These are phyloP conservation scores for Callopanchax toddi DNA, from an alignment of 2,113 vertebrate species.

Conservation along the genomic window DNA sequence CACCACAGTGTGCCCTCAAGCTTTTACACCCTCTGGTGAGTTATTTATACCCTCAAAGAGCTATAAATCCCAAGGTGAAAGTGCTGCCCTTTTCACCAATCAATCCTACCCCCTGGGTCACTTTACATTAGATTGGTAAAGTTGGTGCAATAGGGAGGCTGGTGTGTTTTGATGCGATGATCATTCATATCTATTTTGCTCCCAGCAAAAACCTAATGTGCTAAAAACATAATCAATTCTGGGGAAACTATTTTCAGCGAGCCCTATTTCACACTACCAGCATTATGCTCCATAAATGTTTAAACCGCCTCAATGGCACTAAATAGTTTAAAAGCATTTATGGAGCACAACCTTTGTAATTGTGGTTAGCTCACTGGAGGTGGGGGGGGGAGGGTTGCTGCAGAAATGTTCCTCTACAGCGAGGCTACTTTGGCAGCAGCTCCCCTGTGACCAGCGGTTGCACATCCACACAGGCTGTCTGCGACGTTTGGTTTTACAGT, in stretches of 20 bases:
- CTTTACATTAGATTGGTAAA: slow-evolving; percentile 43
- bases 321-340: slow-evolving; percentile 65
- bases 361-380: slow-evolving; percentile 39
- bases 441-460: slow-evolving; percentile 67
- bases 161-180: slow-evolving; percentile 25
- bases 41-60: slow-evolving; percentile 75
- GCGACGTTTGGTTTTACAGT: slow-evolving; percentile 73
- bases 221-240: slow-evolving; percentile 31
- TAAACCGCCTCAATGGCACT: slow-evolving; percentile 31
- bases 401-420: slow-evolving; percentile 43
- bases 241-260: slow-evolving; percentile 5
- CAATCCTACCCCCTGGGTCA: slow-evolving; percentile 59
- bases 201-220: slow-evolving; percentile 25
- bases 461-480: slow-evolving; percentile 65
- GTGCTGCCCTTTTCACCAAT: slow-evolving; percentile 76
- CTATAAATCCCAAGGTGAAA: slow-evolving; percentile 73
- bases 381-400: slow-evolving; percentile 43
- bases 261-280: slow-evolving; percentile 18
- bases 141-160: slow-evolving; percentile 15
- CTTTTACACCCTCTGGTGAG: slow-evolving; percentile 53
- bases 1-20: slow-evolving; percentile 48
- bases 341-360: slow-evolving; percentile 62
- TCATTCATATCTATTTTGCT: slow-evolving; percentile 41
- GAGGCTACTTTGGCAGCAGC: slow-evolving; percentile 50
- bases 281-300: slow-evolving; percentile 21